Evolutionary conservation across 2,797 vertebrate genomes (phyloP), one percentile per base, ranked within the genome.

Genomic region (Anomalospiza imberbis): DNA sequence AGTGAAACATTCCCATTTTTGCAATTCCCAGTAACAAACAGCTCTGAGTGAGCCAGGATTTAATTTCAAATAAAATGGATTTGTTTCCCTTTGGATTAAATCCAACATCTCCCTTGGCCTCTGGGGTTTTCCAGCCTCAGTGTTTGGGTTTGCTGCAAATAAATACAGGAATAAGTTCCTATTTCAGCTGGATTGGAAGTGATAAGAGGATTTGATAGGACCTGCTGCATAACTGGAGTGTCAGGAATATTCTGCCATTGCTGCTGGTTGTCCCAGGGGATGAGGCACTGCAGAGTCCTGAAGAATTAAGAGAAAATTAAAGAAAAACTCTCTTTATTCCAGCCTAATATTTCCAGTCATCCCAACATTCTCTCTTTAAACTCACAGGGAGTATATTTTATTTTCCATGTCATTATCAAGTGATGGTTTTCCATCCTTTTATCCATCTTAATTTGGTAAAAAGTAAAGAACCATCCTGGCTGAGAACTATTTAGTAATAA

Each of bases 81-180:
- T 34, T 81, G n/a, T 83, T 93, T 88, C 58, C 38, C 13, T 90
- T 92, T 65, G 75, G 77, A 77, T 84, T 9, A 72, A 95, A 91
- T 54, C 50, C 55, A 95, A 7, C 28, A 20, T 65, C 42, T 72
- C 45, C 34, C 11, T 72, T 19, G 47, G n/a, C 17, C 55, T 62
- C 36, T 9, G 13, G 13, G 36, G 28, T 72, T 93, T 88, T 86
- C 54, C 67, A 74, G 38, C 66, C 42, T 54, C 22, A 2, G 12
- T 40, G 24, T 75, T 90, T 78, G 70, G 54, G 38, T 86, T 78
- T 75, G 55, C 36, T 81, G 51, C 58, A 72, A 89, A 90, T 61
- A 93, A 94, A 93, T 31, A 50, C 36, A 83, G 61, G 57, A 6
- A 55, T 71, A 53, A 13, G 3, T 77, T 88, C 38, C 44, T 48